Evolutionary conservation across 2,797 vertebrate genomes (phyloP).

Genomic region (Adelosebastes latens): DNA sequence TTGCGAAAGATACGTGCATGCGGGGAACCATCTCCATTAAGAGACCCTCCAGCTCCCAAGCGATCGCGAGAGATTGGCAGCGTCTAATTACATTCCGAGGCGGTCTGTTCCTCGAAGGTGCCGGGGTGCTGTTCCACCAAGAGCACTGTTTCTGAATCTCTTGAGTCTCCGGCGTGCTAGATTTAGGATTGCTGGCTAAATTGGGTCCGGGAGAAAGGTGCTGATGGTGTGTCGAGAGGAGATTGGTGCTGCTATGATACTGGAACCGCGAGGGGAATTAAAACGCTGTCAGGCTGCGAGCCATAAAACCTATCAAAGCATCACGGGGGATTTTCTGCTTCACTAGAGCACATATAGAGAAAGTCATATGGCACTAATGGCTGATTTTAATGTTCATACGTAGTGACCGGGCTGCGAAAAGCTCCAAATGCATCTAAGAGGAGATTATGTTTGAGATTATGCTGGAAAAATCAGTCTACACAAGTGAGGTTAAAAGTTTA

Average conservation of each 20-base stretch:
- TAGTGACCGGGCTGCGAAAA: slow-evolving; percentile 23
- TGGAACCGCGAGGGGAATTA: slow-evolving; percentile 71
- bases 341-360: slow-evolving; percentile 49
- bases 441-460: slow-evolving; percentile 29
- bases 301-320: slow-evolving; percentile 68
- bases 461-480: background rate
- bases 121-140: slow-evolving; percentile 59
- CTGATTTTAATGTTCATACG: slow-evolving; percentile 50
- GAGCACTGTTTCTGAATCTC: slow-evolving; percentile 57
- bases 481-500: background rate
- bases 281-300: slow-evolving; percentile 68
- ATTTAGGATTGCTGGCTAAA: slow-evolving; percentile 73
- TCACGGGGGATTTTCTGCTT: slow-evolving; percentile 64
- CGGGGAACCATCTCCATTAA: slow-evolving; percentile 53
- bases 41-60: slow-evolving; percentile 47
- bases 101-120: slow-evolving; percentile 65
- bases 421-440: slow-evolving; percentile 19
- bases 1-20: slow-evolving; percentile 20
- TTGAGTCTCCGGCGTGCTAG: slow-evolving; percentile 46
- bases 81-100: slow-evolving; percentile 71
- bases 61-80: slow-evolving; percentile 69
- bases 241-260: slow-evolving; percentile 72
- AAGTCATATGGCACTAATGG: slow-evolving; percentile 41
- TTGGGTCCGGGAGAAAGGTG: slow-evolving; percentile 76
- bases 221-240: slow-evolving; percentile 68